phyloP scores from a whole-genome alignment of 2,888 invertebrate species.

The Hyppa rectilinea region DNA sequence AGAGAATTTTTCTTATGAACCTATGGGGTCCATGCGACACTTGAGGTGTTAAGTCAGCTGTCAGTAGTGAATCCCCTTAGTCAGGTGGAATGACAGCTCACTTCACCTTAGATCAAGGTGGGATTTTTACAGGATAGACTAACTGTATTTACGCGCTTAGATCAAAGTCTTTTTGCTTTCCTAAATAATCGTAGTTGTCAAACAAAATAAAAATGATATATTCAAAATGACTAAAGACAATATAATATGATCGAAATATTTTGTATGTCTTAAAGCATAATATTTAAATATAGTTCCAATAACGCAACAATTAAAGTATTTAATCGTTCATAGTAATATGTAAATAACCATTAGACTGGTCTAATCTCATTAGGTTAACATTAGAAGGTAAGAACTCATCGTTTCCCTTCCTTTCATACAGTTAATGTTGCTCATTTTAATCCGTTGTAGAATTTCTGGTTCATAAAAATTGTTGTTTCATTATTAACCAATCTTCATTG shows the following conservation, averaged over 20 bases:
- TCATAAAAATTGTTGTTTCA: slow-evolving; percentile 72
- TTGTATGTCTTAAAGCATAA: slow-evolving; percentile 71
- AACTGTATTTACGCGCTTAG: too few species aligned
- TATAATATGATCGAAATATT: slow-evolving; percentile 72
- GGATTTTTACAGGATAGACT: too few species aligned
- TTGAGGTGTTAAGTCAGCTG: too few species aligned
- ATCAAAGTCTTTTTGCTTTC: not conserved
- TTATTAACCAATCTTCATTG: slow-evolving; percentile 54
- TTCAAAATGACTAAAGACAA: slow-evolving; percentile 71
- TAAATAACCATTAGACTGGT: slow-evolving; percentile 72
- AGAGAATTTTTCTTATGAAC: too few species aligned
- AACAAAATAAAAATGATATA: slow-evolving; percentile 10
- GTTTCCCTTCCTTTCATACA: slow-evolving; percentile 45
- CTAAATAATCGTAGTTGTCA: slow-evolving; percentile 23
- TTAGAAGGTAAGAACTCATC: slow-evolving; percentile 39
- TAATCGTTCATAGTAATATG: slow-evolving; percentile 66
- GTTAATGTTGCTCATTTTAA: slow-evolving; percentile 28
- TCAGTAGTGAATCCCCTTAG: too few species aligned
- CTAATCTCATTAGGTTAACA: slow-evolving; percentile 60
- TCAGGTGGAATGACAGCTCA: too few species aligned
- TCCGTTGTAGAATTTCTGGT: slow-evolving; percentile 56
- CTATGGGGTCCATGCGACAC: too few species aligned
- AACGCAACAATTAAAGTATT: slow-evolving; percentile 78
- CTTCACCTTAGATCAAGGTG: too few species aligned
- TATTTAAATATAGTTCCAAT: slow-evolving; percentile 70